Evolutionary conservation across 2,113 vertebrate species (phyloP).

Genomic region (Sapayoa aenigma): DNA sequence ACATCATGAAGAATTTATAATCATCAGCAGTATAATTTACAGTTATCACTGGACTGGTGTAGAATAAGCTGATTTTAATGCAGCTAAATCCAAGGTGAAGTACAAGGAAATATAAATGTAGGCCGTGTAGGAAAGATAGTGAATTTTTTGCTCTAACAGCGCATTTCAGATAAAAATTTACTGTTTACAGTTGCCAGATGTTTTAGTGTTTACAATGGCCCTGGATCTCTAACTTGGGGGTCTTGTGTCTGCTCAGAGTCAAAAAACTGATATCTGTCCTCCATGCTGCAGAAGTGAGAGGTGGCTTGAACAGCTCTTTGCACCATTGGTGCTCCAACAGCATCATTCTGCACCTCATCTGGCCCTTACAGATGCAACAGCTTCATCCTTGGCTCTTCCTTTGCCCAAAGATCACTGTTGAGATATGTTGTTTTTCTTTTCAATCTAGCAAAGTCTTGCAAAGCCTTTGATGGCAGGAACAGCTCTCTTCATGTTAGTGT

Average conservation of each 20-base stretch:
- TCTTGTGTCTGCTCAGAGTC: background rate
- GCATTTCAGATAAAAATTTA: background rate
- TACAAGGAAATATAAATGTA: background rate
- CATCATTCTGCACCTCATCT: background rate
- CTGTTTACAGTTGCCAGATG: background rate
- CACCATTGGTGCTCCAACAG: background rate
- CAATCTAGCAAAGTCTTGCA: background rate
- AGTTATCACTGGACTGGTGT: background rate
- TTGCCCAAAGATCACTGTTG: background rate
- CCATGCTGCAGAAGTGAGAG: background rate
- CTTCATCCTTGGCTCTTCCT: background rate
- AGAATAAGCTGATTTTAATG: background rate
- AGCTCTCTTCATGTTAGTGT: background rate
- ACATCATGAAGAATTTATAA: background rate
- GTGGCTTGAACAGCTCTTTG: background rate
- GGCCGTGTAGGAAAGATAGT: background rate
- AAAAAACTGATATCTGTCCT: background rate
- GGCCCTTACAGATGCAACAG: background rate
- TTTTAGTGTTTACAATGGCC: background rate
- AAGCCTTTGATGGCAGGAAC: background rate
- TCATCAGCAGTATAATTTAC: background rate
- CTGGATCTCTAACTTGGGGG: background rate
- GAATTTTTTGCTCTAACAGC: background rate
- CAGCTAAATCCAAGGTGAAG: background rate
- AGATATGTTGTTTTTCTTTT: background rate